These are phyloP conservation scores for Rhincodon typus DNA, from an alignment of 2,797 vertebrate species.

Conservation along the genomic window DNA sequence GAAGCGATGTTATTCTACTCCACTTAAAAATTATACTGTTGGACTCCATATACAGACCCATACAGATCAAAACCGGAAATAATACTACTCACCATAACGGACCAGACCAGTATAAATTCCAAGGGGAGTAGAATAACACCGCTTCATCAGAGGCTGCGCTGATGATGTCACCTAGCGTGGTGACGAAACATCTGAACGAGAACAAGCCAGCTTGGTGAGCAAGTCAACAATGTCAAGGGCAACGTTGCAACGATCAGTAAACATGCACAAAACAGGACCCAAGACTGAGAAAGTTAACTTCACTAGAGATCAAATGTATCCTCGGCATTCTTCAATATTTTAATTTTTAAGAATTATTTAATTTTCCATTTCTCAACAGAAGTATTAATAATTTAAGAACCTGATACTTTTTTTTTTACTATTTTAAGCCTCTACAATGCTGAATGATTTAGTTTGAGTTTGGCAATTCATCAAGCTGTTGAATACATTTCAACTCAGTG, in stretches of 20 bases:
- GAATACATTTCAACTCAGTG: background rate
- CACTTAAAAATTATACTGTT: too few relatives aligned
- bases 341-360: background rate
- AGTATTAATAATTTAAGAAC: background rate
- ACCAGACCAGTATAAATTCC: too few relatives aligned
- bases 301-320: background rate
- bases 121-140: too few relatives aligned
- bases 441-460: slow-evolving; percentile 27
- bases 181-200: too few relatives aligned
- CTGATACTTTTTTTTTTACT: background rate
- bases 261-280: background rate
- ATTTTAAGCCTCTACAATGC: background rate
- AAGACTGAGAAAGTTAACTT: background rate
- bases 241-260: background rate
- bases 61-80: too few relatives aligned
- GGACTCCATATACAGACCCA: too few relatives aligned
- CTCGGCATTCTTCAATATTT: background rate
- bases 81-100: too few relatives aligned
- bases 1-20: too few relatives aligned
- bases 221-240: background rate
- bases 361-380: background rate
- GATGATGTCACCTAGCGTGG: too few relatives aligned
- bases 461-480: background rate
- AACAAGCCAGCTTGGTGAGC: too few relatives aligned
- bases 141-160: too few relatives aligned